Conservation (phyloP, 2,113 vertebrate species). For the Condylura cristata region DNA sequence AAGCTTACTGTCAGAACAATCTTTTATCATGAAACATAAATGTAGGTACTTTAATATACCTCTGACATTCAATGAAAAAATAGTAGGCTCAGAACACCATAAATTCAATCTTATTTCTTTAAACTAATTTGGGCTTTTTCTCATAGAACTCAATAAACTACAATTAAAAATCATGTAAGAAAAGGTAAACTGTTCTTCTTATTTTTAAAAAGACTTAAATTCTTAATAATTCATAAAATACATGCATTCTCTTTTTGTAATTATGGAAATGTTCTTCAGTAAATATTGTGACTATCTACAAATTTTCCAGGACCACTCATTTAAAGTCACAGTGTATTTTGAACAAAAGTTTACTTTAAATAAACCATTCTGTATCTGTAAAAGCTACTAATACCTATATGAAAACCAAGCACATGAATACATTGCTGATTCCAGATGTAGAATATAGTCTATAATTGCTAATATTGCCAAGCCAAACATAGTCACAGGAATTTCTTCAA, state of each 20-base stretch:
- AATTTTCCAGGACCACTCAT: conserved; percentile 37
- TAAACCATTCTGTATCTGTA: background rate
- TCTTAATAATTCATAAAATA: conserved; percentile 23
- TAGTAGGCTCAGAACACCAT: conserved; percentile 45
- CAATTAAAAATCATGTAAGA: conserved; percentile 41
- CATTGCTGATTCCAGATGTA: background rate
- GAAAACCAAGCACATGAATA: conserved; percentile 32
- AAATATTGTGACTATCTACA: conserved; percentile 30
- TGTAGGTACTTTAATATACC: conserved; percentile 48
- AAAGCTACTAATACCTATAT: conserved; percentile 12
- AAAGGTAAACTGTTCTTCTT: conserved; percentile 5
- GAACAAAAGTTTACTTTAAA: conserved; percentile 40
- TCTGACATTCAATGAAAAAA: conserved; percentile 58
- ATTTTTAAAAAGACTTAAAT: conserved; percentile 26
- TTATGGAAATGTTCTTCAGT: conserved; percentile 55
- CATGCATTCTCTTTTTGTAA: background rate
- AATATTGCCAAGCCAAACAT: background rate
- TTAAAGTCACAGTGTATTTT: conserved; percentile 36
- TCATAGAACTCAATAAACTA: conserved; percentile 42
- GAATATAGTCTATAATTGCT: background rate
- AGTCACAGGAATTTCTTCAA: conserved; percentile 23
- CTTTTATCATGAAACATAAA: conserved; percentile 62
- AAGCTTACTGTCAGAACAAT: conserved; percentile 66
- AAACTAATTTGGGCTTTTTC: conserved; percentile 45
- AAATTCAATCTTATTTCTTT: conserved; percentile 52